phyloP scores from a whole-genome alignment of 2,888 invertebrate genomes.

The Hesperia comma region DNA sequence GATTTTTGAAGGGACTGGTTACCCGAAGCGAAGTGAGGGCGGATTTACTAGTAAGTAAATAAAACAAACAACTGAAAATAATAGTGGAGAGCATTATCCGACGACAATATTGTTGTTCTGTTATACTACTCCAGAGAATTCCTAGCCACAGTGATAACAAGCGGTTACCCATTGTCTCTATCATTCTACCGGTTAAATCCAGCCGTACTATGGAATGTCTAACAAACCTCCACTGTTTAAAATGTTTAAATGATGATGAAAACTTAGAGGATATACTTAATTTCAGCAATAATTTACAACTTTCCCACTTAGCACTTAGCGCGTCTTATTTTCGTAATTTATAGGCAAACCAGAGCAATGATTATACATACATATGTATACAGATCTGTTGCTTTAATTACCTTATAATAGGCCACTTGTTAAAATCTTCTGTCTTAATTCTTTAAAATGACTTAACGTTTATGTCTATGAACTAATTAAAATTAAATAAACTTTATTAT shows the following conservation, averaged over 20 bases:
- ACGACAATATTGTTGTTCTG: neutral
- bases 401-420: too few species aligned
- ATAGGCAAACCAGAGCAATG: neutral
- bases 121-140: constrained; percentile 7
- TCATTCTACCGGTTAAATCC: constrained; percentile 14
- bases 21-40: too few species aligned
- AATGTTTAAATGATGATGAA: constrained; percentile 8
- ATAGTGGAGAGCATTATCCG: neutral
- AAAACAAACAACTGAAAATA: too few species aligned
- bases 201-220: constrained; percentile 19
- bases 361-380: too few species aligned
- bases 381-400: too few species aligned
- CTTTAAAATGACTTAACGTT: too few species aligned
- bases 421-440: too few species aligned
- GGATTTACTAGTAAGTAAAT: too few species aligned
- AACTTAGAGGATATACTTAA: constrained; percentile 5
- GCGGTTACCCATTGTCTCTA: constrained; percentile 27
- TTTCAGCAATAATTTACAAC: neutral
- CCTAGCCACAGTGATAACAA: constrained; percentile 24
- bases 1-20: too few species aligned
- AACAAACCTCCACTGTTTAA: constrained; percentile 9
- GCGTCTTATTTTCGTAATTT: neutral
- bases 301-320: neutral
- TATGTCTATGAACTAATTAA: too few species aligned
- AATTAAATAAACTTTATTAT: too few species aligned